phyloP scores from a whole-genome alignment of 2,797 vertebrate species.

The Poecilia wingei region DNA sequence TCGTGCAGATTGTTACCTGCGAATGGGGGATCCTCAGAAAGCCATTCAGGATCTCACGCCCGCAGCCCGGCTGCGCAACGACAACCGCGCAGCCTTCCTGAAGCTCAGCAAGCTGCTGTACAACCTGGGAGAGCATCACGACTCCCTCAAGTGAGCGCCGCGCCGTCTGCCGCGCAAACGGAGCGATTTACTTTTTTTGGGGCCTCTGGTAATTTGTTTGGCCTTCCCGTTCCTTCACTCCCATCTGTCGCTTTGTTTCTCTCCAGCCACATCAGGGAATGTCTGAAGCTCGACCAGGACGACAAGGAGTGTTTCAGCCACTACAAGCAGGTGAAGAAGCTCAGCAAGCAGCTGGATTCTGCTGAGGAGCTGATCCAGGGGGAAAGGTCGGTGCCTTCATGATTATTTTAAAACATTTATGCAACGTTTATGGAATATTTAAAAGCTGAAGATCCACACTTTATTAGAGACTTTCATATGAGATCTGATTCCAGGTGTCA shows the following conservation, averaged over 20 bases:
- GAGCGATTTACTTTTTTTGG: background rate
- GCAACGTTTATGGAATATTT: background rate
- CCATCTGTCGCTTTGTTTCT: background rate
- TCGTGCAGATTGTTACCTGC: conserved; percentile 84
- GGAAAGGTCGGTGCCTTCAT: conserved; percentile 68
- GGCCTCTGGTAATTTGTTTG: background rate
- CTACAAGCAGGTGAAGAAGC: conserved; percentile 89
- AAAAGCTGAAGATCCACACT: background rate
- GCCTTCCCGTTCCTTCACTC: background rate
- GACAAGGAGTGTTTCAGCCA: conserved; percentile 86
- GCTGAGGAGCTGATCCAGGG: conserved; percentile 83
- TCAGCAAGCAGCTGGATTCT: conserved; percentile 85
- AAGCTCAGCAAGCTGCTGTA: conserved; percentile 86
- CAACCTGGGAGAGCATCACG: conserved; percentile 83
- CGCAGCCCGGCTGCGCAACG: conserved; percentile 82
- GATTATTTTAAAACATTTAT: background rate
- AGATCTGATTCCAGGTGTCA: background rate
- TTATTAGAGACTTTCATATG: background rate
- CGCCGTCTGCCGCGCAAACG: background rate
- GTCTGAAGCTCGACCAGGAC: conserved; percentile 88
- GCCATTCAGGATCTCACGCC: conserved; percentile 86
- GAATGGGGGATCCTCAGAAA: conserved; percentile 82
- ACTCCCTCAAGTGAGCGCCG: conserved; percentile 80
- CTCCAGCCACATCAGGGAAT: conserved; percentile 84
- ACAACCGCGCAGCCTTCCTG: conserved; percentile 86